Evolutionary conservation across 2,888 invertebrate genomes (phyloP).

Genomic region (Drosophila pseudotakahashii): DNA sequence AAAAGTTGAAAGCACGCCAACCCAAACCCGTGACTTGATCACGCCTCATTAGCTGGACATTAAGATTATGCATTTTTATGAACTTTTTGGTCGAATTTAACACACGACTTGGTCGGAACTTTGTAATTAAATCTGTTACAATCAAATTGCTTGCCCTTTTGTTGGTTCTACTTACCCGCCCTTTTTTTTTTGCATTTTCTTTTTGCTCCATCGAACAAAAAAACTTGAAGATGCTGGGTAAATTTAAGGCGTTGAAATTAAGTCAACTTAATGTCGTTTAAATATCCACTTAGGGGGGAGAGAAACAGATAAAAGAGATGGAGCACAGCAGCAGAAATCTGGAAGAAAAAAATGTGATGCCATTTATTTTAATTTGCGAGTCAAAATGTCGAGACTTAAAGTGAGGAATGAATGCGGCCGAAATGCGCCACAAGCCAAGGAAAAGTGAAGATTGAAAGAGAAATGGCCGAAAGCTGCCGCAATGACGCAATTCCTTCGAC

Average conservation of each 20-base stretch:
- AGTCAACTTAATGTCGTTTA: constrained; percentile 60
- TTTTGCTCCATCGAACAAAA: constrained; percentile 8
- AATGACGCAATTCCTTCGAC: constrained; percentile 20
- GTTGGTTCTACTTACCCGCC: constrained; percentile 2
- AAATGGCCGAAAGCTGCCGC: constrained; percentile 17
- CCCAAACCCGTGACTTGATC: constrained; percentile 32
- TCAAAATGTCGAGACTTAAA: constrained; percentile 60
- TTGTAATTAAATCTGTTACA: constrained; percentile 63
- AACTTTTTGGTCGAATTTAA: constrained; percentile 38
- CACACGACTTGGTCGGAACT: constrained; percentile 41
- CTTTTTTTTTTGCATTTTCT: constrained; percentile 1
- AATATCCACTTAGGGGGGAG: constrained; percentile 34
- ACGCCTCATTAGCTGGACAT: constrained; percentile 53
- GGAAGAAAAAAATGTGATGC: constrained; percentile 53
- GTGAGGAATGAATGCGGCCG: constrained; percentile 52
- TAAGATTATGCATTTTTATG: constrained; percentile 54
- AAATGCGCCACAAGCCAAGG: constrained; percentile 30
- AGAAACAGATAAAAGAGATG: constrained; percentile 19
- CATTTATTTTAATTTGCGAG: constrained; percentile 73
- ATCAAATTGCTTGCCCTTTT: constrained; percentile 37
- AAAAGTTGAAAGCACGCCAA: constrained; percentile 20
- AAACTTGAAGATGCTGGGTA: constrained; percentile 26
- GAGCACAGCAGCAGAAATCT: constrained; percentile 31
- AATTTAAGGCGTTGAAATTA: constrained; percentile 48
- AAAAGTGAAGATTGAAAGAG: constrained; percentile 9